Percentiles rank a stretch among this genome's conserved stretches.
Conservation (phyloP, 2,797 vertebrate species). For the Argyrosomus regius region DNA sequence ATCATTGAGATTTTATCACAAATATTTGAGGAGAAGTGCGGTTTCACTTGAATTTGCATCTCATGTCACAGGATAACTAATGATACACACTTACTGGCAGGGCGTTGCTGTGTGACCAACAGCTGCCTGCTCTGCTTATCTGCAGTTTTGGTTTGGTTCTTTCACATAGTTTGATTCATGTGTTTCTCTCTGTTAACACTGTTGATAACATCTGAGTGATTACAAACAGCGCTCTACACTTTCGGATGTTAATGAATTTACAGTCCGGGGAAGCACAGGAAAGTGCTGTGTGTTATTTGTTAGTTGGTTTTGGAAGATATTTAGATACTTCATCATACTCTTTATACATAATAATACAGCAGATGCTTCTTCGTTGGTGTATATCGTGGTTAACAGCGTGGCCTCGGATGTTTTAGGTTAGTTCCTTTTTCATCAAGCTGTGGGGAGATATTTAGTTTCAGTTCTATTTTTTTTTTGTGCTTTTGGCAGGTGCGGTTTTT, state of each 20-base stretch:
- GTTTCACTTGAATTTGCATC: conserved; percentile 56
- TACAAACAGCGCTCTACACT: not conserved
- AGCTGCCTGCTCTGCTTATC: conserved; percentile 41
- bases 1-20: conserved; percentile 4
- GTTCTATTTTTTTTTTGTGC: conserved; percentile 32
- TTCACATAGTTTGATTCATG: conserved; percentile 8
- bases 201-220: not conserved
- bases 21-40: conserved; percentile 12
- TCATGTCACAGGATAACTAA: conserved; percentile 16
- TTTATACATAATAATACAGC: not conserved
- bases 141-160: conserved; percentile 8
- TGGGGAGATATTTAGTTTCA: conserved; percentile 49
- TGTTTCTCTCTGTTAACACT: not conserved
- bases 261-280: not conserved
- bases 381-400: not conserved
- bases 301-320: not conserved
- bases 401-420: not conserved
- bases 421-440: conserved; percentile 1
- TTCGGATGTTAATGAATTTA: not conserved
- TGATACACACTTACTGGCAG: conserved; percentile 39
- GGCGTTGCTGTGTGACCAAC: conserved; percentile 20
- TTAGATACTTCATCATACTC: not conserved
- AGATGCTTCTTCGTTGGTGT: not conserved
- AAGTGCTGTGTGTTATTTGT: not conserved
- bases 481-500: conserved; percentile 14